phyloP scores from a whole-genome alignment of 2,113 vertebrate genomes.

The Aegithalos caudatus region DNA sequence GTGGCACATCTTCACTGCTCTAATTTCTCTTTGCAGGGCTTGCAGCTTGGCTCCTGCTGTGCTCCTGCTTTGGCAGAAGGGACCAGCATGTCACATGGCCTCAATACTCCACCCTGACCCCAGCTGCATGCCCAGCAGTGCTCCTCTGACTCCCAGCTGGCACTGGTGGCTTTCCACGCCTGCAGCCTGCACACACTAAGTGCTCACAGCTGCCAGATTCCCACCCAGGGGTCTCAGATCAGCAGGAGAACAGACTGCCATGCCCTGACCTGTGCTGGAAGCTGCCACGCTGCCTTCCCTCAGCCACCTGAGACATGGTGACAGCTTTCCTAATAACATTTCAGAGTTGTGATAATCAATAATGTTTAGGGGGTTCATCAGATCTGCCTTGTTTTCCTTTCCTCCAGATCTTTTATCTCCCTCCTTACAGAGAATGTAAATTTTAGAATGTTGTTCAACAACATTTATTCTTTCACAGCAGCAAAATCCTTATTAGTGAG shows the following conservation, averaged over 20 bases:
- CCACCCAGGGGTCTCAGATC: background rate
- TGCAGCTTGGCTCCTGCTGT: background rate
- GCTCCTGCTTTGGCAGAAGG: background rate
- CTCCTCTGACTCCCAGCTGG: background rate
- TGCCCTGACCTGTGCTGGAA: background rate
- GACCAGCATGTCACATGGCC: background rate
- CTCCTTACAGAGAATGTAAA: background rate
- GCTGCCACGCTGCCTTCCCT: background rate
- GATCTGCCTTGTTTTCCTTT: background rate
- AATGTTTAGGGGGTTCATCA: background rate
- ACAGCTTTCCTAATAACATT: background rate
- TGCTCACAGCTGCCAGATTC: background rate
- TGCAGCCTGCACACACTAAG: background rate
- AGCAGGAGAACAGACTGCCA: background rate
- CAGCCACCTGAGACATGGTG: background rate
- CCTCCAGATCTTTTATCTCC: background rate
- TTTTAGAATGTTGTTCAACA: background rate
- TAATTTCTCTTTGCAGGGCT: background rate
- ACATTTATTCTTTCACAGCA: background rate
- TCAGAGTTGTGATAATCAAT: background rate
- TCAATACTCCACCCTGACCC: background rate
- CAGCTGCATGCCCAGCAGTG: background rate
- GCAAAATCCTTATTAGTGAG: background rate
- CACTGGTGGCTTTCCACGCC: background rate
- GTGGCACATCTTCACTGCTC: background rate